Evolutionary conservation across 2,113 vertebrate genomes (phyloP).

Genomic region (Nymphicus hollandicus): DNA sequence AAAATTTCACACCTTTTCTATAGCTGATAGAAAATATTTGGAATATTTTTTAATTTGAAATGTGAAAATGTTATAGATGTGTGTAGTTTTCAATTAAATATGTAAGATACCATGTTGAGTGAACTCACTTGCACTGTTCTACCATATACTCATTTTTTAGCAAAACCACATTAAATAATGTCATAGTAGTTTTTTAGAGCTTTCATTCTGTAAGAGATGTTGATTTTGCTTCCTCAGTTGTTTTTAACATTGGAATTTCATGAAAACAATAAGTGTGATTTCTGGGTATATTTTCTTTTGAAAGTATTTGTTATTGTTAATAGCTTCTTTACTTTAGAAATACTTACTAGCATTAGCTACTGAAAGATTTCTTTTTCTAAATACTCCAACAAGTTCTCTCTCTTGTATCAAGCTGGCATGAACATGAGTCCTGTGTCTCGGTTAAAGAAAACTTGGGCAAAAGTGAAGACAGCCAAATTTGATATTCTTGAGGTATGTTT

Average conservation of each 20-base stretch:
- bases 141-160: neutral
- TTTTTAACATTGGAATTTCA: neutral
- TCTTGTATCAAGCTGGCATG: slow-evolving; percentile 85
- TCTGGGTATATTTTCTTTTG: neutral
- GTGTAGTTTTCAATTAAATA: neutral
- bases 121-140: neutral
- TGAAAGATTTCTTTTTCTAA: neutral
- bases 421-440: slow-evolving; percentile 95
- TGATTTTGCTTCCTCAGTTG: neutral
- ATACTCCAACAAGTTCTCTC: neutral
- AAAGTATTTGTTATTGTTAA: neutral
- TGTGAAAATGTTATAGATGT: neutral
- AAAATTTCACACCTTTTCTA: neutral
- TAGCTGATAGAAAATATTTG: neutral
- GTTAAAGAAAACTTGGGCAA: slow-evolving; percentile 95
- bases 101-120: neutral
- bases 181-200: neutral
- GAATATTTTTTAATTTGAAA: neutral
- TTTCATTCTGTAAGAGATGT: neutral
- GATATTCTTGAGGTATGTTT: slow-evolving; percentile 87
- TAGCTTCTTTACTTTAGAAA: neutral
- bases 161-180: neutral
- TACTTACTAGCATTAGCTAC: neutral
- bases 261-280: neutral
- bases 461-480: slow-evolving; percentile 94